Evolutionary conservation across 2,113 vertebrate genomes (phyloP).

Genomic region (Romanogobio albipinnatus): DNA sequence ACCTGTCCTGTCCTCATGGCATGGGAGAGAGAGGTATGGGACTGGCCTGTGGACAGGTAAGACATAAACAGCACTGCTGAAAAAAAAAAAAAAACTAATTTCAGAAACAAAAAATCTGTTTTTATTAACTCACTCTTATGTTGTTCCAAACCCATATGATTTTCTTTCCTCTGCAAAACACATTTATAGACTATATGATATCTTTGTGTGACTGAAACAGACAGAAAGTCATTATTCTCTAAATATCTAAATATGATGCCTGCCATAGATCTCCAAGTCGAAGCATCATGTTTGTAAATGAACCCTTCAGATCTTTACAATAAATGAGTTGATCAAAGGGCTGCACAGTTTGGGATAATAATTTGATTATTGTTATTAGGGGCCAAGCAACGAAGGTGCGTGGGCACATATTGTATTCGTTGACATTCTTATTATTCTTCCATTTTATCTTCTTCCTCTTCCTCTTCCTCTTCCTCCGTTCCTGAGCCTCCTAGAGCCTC

Average conservation of each 20-base stretch:
- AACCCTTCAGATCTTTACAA: too few species aligned
- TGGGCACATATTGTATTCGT: too few species aligned
- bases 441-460: too few species aligned
- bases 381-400: too few species aligned
- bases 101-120: background rate
- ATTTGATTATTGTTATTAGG: too few species aligned
- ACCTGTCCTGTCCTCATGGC: slow-evolving; percentile 94
- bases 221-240: background rate
- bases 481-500: too few species aligned
- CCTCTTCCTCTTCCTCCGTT: too few species aligned
- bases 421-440: too few species aligned
- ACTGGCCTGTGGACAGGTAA: slow-evolving; percentile 94
- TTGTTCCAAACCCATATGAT: background rate
- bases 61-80: slow-evolving; percentile 24
- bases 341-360: too few species aligned
- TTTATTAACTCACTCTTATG: background rate
- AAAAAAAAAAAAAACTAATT: background rate
- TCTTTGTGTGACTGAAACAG: background rate
- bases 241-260: background rate
- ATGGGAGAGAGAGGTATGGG: slow-evolving; percentile 98
- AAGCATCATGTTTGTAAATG: too few species aligned
- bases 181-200: background rate
- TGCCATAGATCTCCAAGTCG: too few species aligned
- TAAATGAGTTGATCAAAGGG: too few species aligned
- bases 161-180: background rate